Conservation (phyloP, 1,140 invertebrate species). For the Eumaeus atala region DNA sequence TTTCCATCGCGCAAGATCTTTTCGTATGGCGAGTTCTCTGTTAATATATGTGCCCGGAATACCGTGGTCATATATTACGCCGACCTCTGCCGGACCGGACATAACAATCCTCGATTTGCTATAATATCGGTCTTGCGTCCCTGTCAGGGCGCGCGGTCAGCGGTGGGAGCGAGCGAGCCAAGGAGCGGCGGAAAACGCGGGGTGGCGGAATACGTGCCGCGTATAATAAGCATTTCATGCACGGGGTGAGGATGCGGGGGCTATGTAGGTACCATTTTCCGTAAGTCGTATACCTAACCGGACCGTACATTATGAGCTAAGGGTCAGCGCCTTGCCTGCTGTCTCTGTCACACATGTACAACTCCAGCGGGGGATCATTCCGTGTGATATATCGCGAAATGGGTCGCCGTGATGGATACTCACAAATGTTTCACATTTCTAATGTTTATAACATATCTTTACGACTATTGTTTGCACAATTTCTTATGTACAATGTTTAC, state of each 20-base stretch:
- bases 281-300: slow-evolving; percentile 74
- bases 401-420: slow-evolving; percentile 29
- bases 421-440: slow-evolving; percentile 23
- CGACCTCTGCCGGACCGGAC: slow-evolving; percentile 73
- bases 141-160: slow-evolving; percentile 35
- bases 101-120: slow-evolving; percentile 75
- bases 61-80: slow-evolving; percentile 74
- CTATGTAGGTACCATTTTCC: slow-evolving; percentile 67
- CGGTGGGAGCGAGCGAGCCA: slow-evolving; percentile 45
- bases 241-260: slow-evolving; percentile 64
- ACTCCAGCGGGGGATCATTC: slow-evolving; percentile 59
- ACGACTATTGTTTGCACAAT: neutral
- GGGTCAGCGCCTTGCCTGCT: slow-evolving; percentile 65
- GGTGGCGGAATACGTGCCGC: slow-evolving; percentile 67
- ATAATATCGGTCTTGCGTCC: slow-evolving; percentile 69
- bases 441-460: slow-evolving; percentile 19
- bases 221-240: slow-evolving; percentile 77
- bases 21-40: slow-evolving; percentile 73
- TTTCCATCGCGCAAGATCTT: slow-evolving; percentile 74
- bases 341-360: slow-evolving; percentile 57
- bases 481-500: slow-evolving; percentile 8
- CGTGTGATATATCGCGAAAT: slow-evolving; percentile 60
- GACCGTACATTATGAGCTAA: slow-evolving; percentile 74
- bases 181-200: slow-evolving; percentile 40
- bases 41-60: slow-evolving; percentile 76